These are phyloP conservation scores for Myrmecophaga tridactyla DNA, from an alignment of 2,113 vertebrate species.

Conservation along the genomic window DNA sequence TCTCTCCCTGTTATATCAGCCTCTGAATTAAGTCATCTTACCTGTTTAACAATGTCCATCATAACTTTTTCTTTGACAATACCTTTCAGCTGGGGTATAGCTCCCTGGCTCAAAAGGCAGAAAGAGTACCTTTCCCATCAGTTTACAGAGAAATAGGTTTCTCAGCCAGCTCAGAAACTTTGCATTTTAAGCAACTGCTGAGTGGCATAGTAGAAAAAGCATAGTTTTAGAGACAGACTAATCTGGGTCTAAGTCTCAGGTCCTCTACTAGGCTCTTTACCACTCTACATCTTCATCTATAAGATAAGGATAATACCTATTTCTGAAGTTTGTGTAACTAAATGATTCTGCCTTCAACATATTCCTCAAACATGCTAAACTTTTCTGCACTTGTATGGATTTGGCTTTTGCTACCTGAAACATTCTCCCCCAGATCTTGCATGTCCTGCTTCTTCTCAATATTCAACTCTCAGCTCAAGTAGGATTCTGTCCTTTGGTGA, in stretches of 20 bases:
- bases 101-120: neutral
- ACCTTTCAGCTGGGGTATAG: neutral
- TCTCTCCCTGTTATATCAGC: no score
- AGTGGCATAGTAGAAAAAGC: neutral
- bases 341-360: neutral
- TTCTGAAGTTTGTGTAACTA: conserved; percentile 6
- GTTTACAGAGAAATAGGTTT: neutral
- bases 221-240: neutral
- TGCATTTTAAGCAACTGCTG: neutral
- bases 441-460: neutral
- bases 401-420: neutral
- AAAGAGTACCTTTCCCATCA: neutral
- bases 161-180: neutral
- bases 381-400: neutral
- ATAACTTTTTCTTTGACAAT: no score
- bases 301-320: neutral
- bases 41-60: no score
- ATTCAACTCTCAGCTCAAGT: neutral
- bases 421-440: neutral
- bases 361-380: neutral
- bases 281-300: neutral
- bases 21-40: no score
- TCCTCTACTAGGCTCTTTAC: neutral
- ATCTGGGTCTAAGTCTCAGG: neutral
- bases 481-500: neutral